Base-by-base conservation (phyloP, 2,888 invertebrate genomes). In the Eremobia ochroleuca region DNA sequence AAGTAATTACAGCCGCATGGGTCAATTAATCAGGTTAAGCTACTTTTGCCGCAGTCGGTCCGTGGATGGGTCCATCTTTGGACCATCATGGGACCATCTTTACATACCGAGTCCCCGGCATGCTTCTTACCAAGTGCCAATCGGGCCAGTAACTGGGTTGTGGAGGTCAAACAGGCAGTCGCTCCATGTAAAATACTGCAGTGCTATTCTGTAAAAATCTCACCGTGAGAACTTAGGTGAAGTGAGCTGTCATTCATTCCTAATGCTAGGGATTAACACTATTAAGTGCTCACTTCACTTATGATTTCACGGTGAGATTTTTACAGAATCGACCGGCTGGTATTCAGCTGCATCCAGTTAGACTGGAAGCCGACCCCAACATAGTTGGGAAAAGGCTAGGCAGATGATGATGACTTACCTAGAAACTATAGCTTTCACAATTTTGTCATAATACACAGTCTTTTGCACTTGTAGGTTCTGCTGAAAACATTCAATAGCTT, bases 401-500 rank as follows among this genome's bases (percentile, higher is more conserved):
- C 4, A 4, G 52, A n/a, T 55, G 11, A 55, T n/a, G n/a, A 55
- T n/a, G 52, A 77, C 73, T 83, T 61, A 95, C 96, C 96, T 93
- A 11, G 88, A 87, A 25, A 91, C 90, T 31, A 94, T 78, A 31
- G 92, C 89, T 43, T 91, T 89, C 0, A 94, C 81, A 4, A 95
- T 87, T 1, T 89, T 86, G 2, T 81, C 71, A 3, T 95, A 91
- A 73, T 92, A 92, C 11, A 40, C 67, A 6, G 92, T 89, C 85
- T 96, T 96, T 86, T 96, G 96, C 3, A 95, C 92, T 87, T 96
- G 96, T 2, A 95, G 82, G 77, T 94, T 95, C 52, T 94, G 92
- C 2, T 92, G 86, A 4, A 91, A 79, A 72, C 94, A 94, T 31
- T 94, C 94, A 37, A 92, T 75, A 0, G 90, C 85, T 1, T 93